These are phyloP conservation scores for Boulengerochromis microlepis DNA, from an alignment of 2,113 vertebrate species.

Conservation along the genomic window DNA sequence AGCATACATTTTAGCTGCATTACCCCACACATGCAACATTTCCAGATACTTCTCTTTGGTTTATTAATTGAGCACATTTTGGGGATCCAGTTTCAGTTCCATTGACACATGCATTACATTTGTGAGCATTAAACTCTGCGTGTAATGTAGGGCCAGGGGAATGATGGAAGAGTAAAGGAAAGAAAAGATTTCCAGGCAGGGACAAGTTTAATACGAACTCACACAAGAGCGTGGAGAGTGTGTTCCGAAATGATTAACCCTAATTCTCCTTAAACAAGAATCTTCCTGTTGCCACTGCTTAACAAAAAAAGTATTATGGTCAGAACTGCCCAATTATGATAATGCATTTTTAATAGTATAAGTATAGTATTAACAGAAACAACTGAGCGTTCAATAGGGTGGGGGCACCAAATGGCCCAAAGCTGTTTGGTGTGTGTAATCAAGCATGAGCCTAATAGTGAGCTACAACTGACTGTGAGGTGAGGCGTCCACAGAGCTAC, in stretches of 20 bases:
- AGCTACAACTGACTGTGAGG: neutral
- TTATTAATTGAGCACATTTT: neutral
- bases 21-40: neutral
- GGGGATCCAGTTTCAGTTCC: neutral
- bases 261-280: neutral
- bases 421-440: neutral
- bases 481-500: neutral
- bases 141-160: neutral
- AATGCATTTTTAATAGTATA: neutral
- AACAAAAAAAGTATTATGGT: neutral
- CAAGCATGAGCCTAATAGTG: neutral
- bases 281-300: neutral
- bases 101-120: neutral
- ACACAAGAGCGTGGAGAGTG: neutral
- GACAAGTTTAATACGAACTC: neutral
- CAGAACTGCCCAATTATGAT: neutral
- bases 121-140: neutral
- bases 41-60: neutral
- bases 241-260: neutral
- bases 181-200: neutral
- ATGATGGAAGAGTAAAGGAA: neutral
- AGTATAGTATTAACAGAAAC: neutral
- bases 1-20: neutral
- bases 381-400: neutral
- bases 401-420: neutral